phyloP scores from a whole-genome alignment of 1,140 invertebrate species.

The Philaenus spumarius region DNA sequence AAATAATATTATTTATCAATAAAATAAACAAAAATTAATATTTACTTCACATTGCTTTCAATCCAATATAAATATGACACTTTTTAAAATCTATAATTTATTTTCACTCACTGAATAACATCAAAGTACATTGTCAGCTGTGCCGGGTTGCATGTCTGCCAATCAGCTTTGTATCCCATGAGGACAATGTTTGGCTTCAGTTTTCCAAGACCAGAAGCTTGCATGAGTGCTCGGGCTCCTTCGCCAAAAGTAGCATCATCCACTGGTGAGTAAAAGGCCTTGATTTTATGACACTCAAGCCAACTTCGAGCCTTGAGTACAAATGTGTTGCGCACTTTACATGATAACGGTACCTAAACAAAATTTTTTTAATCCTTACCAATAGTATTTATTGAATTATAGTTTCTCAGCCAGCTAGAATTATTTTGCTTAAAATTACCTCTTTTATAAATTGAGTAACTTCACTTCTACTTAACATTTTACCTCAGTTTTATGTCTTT shows the following conservation, averaged over 20 bases:
- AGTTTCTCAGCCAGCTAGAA: no score
- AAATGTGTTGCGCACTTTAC: constrained; percentile 47
- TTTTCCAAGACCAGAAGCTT: constrained; percentile 82
- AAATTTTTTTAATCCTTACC: no score
- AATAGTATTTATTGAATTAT: no score
- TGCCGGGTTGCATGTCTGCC: constrained; percentile 60
- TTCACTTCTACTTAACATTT: background rate
- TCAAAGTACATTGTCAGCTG: constrained; percentile 72
- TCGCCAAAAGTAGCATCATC: constrained; percentile 72
- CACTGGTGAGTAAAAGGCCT: constrained; percentile 83
- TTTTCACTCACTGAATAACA: constrained; percentile 76
- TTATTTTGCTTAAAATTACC: no score
- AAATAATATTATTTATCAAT: no score
- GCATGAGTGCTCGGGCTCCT: constrained; percentile 63
- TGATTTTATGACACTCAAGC: constrained; percentile 74
- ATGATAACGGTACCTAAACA: constrained; percentile 44
- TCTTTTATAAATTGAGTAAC: background rate
- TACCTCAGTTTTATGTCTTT: background rate
- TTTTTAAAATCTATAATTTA: background rate
- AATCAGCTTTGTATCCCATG: constrained; percentile 89
- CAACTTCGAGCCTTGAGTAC: constrained; percentile 62
- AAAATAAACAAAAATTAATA: no score
- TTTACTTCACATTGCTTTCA: no score
- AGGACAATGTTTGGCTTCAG: constrained; percentile 82
- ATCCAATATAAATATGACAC: no score